Percentiles rank a stretch among this genome's conserved stretches.
Conservation (phyloP, 2,888 invertebrate species). For the Acanthosepion lycidas region DNA sequence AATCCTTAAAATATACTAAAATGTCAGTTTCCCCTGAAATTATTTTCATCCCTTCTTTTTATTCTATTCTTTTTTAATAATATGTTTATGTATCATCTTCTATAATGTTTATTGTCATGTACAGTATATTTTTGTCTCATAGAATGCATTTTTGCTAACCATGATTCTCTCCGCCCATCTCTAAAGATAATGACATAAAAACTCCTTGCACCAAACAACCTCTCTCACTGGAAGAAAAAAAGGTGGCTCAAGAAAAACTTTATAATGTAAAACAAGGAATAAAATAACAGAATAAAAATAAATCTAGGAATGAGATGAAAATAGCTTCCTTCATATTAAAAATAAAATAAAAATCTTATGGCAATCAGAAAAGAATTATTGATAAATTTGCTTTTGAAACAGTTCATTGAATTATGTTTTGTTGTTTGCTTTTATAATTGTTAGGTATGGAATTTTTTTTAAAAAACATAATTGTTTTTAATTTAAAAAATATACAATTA, state of each 20-base stretch:
- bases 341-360: background rate
- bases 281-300: too few species aligned
- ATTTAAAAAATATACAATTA: background rate
- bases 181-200: background rate
- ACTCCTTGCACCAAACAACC: background rate
- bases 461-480: background rate
- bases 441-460: background rate
- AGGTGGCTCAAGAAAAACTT: too few species aligned
- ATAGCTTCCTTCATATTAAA: background rate
- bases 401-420: background rate
- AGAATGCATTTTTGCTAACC: background rate
- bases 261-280: too few species aligned
- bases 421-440: background rate
- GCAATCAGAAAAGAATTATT: background rate
- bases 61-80: background rate
- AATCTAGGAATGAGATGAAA: background rate
- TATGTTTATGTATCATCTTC: background rate
- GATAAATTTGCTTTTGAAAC: background rate
- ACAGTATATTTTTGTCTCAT: background rate
- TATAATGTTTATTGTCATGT: background rate
- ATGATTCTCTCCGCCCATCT: background rate
- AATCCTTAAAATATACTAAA: too few species aligned
- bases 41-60: background rate
- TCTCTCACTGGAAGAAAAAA: background rate
- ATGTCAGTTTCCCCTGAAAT: too few species aligned